These are phyloP conservation scores for Eurystomus glaucurus DNA, from an alignment of 2,797 vertebrate genomes.

Conservation along the genomic window DNA sequence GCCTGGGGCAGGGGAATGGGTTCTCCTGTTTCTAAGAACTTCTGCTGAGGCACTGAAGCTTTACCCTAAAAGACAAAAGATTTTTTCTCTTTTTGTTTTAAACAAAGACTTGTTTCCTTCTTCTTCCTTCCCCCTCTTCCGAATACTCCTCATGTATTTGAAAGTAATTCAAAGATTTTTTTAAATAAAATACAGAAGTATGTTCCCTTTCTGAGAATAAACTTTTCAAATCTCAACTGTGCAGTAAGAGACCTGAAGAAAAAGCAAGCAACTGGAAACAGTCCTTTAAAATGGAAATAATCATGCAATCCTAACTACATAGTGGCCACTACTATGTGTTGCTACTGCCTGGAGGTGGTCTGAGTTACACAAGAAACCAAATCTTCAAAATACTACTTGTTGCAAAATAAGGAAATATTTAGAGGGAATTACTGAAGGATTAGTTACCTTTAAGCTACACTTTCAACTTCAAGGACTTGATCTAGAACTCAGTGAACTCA, in stretches of 20 bases:
- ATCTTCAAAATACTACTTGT: background rate
- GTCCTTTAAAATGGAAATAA: background rate
- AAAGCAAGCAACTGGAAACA: background rate
- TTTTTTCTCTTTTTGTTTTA: slow-evolving; percentile 11
- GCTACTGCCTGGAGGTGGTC: background rate
- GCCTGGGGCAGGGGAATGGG: background rate
- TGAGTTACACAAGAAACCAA: background rate
- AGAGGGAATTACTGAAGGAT: background rate
- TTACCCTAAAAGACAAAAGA: background rate
- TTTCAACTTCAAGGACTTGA: background rate
- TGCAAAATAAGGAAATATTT: background rate
- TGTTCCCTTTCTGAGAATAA: background rate
- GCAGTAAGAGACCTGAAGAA: background rate
- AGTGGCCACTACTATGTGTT: background rate
- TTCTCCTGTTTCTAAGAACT: slow-evolving; percentile 17
- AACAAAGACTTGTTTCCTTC: background rate
- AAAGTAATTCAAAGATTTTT: background rate
- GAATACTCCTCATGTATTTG: background rate
- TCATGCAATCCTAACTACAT: background rate
- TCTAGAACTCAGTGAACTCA: background rate
- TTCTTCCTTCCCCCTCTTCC: slow-evolving; percentile 9
- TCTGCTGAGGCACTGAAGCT: background rate
- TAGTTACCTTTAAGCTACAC: background rate
- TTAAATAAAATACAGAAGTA: background rate
- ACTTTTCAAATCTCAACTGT: background rate